Evolutionary conservation across 2,113 vertebrate genomes (phyloP).

Genomic region (Semicossyphus pulcher): DNA sequence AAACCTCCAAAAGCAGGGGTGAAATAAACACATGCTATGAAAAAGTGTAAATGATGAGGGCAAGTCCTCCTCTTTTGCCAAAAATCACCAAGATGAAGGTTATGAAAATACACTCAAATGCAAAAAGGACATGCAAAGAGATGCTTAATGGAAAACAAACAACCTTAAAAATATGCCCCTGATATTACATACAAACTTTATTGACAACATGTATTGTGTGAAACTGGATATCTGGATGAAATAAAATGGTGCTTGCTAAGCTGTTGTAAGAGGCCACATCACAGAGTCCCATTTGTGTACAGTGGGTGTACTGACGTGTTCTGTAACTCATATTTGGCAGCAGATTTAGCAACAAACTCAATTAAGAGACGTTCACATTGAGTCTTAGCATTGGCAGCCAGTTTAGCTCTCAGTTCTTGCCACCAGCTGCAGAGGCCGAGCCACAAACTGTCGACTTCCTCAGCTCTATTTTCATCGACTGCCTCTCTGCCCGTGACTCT

Average conservation of each 20-base stretch:
- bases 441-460: conserved; percentile 89
- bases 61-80: conserved; percentile 8
- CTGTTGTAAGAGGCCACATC: background rate
- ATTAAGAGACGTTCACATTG: conserved; percentile 43
- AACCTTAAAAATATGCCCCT: background rate
- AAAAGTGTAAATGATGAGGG: conserved; percentile 26
- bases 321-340: conserved; percentile 3
- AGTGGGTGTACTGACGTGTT: background rate
- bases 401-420: conserved; percentile 88
- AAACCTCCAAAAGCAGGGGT: conserved; percentile 64
- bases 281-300: conserved; percentile 8
- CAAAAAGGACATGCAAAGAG: conserved; percentile 28
- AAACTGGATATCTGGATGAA: background rate
- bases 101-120: conserved; percentile 41
- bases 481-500: conserved; percentile 92
- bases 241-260: background rate
- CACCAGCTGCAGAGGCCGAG: conserved; percentile 84
- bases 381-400: conserved; percentile 71
- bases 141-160: background rate
- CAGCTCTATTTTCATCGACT: conserved; percentile 97
- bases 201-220: background rate
- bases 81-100: conserved; percentile 30
- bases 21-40: conserved; percentile 43
- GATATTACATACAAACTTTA: background rate
- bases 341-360: conserved; percentile 3